phyloP scores from a whole-genome alignment of 2,113 vertebrate species.

The Brachypteracias leptosomus region DNA sequence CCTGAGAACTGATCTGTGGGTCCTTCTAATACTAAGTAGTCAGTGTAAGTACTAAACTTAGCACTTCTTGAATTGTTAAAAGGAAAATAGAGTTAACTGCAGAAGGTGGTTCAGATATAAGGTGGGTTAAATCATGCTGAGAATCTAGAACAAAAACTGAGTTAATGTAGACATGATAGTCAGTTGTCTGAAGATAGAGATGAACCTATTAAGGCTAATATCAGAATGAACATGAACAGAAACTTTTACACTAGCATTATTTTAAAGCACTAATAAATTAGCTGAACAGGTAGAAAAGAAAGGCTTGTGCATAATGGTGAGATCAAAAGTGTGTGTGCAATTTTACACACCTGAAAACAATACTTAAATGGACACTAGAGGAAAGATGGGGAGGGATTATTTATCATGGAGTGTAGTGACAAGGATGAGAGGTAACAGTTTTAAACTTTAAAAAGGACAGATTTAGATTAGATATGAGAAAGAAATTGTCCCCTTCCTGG shows the following conservation, averaged over 20 bases:
- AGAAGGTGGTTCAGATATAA: background rate
- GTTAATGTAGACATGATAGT: background rate
- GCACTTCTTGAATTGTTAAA: background rate
- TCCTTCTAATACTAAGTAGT: background rate
- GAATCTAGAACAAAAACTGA: background rate
- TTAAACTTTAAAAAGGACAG: too few relatives aligned
- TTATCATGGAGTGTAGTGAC: background rate
- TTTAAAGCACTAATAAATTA: background rate
- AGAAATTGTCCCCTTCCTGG: too few relatives aligned
- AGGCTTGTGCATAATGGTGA: background rate
- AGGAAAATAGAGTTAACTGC: background rate
- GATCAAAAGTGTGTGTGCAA: background rate
- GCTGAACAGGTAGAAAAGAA: background rate
- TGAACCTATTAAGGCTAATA: background rate
- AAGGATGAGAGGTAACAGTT: background rate
- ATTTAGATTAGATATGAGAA: too few relatives aligned
- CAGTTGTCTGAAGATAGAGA: background rate
- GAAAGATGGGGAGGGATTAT: background rate
- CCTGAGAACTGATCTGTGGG: background rate
- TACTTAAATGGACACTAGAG: background rate
- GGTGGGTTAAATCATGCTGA: background rate
- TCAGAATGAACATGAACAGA: background rate
- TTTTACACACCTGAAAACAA: background rate
- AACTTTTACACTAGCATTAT: background rate
- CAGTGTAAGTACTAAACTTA: background rate